Evolutionary conservation across 2,888 invertebrate genomes (phyloP).

Genomic region (Cataglyphis livida): DNA sequence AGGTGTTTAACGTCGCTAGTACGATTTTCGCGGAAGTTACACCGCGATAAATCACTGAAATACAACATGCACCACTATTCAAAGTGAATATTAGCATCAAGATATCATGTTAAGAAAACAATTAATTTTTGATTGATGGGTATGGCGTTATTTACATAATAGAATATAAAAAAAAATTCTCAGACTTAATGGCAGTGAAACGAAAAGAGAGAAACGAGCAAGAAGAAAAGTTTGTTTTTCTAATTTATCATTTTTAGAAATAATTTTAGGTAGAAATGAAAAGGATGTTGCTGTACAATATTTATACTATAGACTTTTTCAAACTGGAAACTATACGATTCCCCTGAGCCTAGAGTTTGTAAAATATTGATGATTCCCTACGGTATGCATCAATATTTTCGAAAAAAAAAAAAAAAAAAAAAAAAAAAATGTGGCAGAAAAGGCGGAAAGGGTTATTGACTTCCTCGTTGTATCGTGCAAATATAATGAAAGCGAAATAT

Average conservation of each 20-base stretch:
- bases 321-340: background rate
- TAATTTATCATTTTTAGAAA: background rate
- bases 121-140: slow-evolving; percentile 20
- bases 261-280: background rate
- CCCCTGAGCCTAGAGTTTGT: background rate
- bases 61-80: slow-evolving; percentile 21
- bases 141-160: background rate
- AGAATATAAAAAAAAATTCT: background rate
- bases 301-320: background rate
- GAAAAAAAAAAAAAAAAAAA: background rate
- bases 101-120: background rate
- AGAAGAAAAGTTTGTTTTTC: background rate
- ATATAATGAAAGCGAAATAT: background rate
- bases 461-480: background rate
- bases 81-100: background rate
- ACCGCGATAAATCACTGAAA: slow-evolving; percentile 38
- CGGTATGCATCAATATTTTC: background rate
- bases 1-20: slow-evolving; percentile 57
- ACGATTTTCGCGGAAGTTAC: slow-evolving; percentile 50
- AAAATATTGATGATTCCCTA: background rate
- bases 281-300: background rate
- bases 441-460: background rate
- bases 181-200: background rate
- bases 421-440: background rate
- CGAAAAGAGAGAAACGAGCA: background rate